phyloP scores from a whole-genome alignment of 2,797 vertebrate species.

The Morelia viridis region DNA sequence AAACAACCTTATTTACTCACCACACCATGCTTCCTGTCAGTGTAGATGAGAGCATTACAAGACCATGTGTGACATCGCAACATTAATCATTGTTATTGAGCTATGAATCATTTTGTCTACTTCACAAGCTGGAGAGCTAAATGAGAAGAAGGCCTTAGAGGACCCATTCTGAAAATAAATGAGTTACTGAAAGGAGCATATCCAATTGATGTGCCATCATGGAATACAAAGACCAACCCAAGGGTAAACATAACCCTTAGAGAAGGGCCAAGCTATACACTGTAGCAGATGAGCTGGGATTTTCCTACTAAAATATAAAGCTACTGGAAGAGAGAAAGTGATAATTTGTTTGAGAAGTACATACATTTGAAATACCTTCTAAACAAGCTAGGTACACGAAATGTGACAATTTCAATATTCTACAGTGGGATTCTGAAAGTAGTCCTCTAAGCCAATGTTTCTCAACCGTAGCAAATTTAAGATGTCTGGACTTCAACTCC shows the following conservation, averaged over 20 bases:
- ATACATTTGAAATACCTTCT: not conserved
- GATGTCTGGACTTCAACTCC: not conserved
- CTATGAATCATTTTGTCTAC: constrained; percentile 35
- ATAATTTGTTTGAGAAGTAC: not conserved
- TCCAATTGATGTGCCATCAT: not conserved
- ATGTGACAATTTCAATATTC: not conserved
- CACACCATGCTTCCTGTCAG: constrained; percentile 22
- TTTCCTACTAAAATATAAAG: not conserved
- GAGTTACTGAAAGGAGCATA: constrained; percentile 8
- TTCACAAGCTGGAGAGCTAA: constrained; percentile 14
- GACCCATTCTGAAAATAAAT: constrained; percentile 28
- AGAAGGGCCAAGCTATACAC: not conserved
- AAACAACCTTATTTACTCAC: constrained; percentile 18
- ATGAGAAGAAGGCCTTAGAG: constrained; percentile 29
- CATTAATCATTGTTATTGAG: constrained; percentile 40
- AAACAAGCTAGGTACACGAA: not conserved
- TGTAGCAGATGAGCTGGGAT: not conserved
- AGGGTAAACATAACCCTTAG: not conserved
- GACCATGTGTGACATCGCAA: constrained; percentile 30
- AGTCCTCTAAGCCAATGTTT: not conserved
- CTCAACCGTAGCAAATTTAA: not conserved
- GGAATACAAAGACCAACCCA: constrained; percentile 10
- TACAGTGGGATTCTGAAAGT: not conserved
- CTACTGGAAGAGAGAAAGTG: not conserved
- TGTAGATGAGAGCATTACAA: constrained; percentile 33